Base-by-base conservation (phyloP, 2,888 invertebrate species). In the Anthoptus insignis region DNA sequence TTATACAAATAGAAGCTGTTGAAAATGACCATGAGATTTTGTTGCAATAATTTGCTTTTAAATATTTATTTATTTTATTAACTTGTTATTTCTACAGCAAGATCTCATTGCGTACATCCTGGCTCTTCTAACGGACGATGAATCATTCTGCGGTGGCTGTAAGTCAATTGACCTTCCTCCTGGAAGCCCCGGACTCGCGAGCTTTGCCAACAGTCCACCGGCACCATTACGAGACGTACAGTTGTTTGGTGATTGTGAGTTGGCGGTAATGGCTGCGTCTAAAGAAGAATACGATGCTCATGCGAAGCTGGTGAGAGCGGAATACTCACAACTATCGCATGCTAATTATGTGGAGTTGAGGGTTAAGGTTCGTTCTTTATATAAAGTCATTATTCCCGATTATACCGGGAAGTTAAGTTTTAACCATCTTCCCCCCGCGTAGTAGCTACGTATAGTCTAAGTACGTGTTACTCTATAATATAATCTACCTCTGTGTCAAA, bases 201-300 rank as follows among this genome's bases (percentile, higher is more conserved):
- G 1, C 11, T 7, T 42, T 5, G 13, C 39, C 4, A 24, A 56
- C 2, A 54, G 16, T 11, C 9, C 47, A 11, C 75, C 71, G 0
- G 76, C 73, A 11, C 72, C 78, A 7, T 70, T 81, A 32, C 78
- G 90, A 0, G 89, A 89, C 76, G 77, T 89, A 68, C 88, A 83
- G 72, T 81, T 92, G 59, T 92, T 89, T 75, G 90, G 86, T 0
- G 92, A 93, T 78, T 87, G 87, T 71, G 92, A 93, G 81, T 83
- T 92, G 59, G 88, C 89, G 0, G 88, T 91, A 64, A 79, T 92
- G 60, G 90, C 88, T 0, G 90, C 89, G 0, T 75, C 81, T 1
- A 64, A 80, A 5, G 88, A 85, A 65, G 82, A 84, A 70, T 92
- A 92, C 70, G 88, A 89, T 39, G 84, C 83, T 0, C 91, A 92